phyloP scores from a whole-genome alignment of 2,113 vertebrate genomes.

The Tricholaema leucomelas region DNA sequence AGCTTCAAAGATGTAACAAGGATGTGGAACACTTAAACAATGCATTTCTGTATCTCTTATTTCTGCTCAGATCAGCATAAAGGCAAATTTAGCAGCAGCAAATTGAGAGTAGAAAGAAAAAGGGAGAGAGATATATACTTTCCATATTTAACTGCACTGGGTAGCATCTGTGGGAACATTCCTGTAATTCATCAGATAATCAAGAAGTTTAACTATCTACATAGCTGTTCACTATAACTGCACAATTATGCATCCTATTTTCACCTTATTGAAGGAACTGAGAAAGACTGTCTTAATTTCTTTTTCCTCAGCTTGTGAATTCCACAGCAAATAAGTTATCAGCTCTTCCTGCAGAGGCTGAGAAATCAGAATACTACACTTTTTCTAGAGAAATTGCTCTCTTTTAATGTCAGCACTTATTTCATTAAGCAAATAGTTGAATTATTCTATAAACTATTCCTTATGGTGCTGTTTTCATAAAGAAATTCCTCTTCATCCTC shows the following conservation, averaged over 20 bases:
- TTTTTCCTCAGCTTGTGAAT: neutral
- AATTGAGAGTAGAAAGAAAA: neutral
- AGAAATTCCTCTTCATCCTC: neutral
- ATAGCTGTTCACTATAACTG: neutral
- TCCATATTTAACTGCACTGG: neutral
- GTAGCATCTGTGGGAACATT: constrained; percentile 1
- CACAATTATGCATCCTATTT: neutral
- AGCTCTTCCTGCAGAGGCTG: neutral
- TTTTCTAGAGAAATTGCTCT: too few species aligned
- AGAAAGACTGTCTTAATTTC: neutral
- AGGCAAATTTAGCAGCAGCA: constrained; percentile 4
- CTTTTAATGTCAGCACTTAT: neutral
- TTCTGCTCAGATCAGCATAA: constrained; percentile 4
- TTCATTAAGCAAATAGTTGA: neutral
- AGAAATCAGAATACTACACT: neutral
- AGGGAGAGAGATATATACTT: neutral
- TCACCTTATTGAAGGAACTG: neutral
- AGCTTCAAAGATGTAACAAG: neutral
- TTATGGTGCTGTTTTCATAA: neutral
- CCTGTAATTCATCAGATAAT: neutral
- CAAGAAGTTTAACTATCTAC: neutral
- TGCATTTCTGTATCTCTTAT: neutral
- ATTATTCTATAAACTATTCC: neutral
- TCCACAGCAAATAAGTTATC: neutral
- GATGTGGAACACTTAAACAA: neutral